Evolutionary conservation across 2,797 vertebrate species (phyloP), one percentile per base, ranked within the genome.

Genomic region (Merluccius polli): DNA sequence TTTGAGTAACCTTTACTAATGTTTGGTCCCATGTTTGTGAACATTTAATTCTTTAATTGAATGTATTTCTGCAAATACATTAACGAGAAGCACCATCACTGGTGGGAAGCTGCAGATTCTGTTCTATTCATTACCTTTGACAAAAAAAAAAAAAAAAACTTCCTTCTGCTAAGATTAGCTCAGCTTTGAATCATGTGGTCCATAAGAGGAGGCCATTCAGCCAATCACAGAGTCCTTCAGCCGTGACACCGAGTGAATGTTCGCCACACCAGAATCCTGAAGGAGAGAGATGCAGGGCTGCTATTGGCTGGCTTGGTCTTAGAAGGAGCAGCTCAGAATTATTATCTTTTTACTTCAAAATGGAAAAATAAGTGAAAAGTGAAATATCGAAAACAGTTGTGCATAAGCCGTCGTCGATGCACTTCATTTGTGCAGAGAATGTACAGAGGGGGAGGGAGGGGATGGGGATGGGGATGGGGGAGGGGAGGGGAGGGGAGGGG

Each of bases 171-270:
- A 65, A 76, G 79, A 87, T 84, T 81, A 84, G n/a, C n/a, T n/a
- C n/a, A n/a, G n/a, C n/a, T n/a, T n/a, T n/a, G 81, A 79, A 78
- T 72, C 75, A 70, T 0, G 6, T 75, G 75, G 84, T 87, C 88
- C 90, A 89, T 90, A 87, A 80, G 41, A 88, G 82, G 74, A 89
- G 83, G 83, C 81, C 82, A 82, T 89, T 89, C 81, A 90, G 87
- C 89, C 89, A 90, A 88, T 87, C 90, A 77, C 79, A 82, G 82
- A n/a, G 70, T 31, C 76, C n/a, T n/a, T n/a, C 72, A 80, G 71
- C 85, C 80, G 78, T 74, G 75, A 72, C 72, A 74, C 82, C 82
- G 82, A 68, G 59, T 70, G 82, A 68, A 63, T 71, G 16, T 35
- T 83, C 84, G 85, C 88, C 81, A 31, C 48, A 16, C 27, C 35